These are phyloP conservation scores for Eulemur rufifrons DNA, from an alignment of 2,113 vertebrate genomes.

Conservation along the genomic window DNA sequence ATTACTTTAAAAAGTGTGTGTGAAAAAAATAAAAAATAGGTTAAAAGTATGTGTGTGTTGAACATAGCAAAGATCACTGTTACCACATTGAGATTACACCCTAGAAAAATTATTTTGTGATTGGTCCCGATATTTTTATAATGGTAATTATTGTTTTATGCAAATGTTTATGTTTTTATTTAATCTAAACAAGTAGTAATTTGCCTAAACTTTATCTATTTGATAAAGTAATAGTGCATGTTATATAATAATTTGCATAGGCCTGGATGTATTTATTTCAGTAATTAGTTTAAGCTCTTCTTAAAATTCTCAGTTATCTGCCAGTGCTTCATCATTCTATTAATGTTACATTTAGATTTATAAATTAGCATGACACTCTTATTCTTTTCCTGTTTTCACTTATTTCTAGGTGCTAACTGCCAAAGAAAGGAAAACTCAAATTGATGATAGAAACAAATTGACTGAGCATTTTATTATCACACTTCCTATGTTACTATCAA, in stretches of 20 bases:
- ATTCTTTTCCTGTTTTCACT: constrained; percentile 47
- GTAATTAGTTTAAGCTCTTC: background rate
- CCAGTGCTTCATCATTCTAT: constrained; percentile 9
- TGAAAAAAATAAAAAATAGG: background rate
- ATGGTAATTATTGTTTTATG: background rate
- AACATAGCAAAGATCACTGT: background rate
- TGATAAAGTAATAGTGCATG: background rate
- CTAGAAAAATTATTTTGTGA: background rate
- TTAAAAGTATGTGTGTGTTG: background rate
- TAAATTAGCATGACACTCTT: constrained; percentile 51
- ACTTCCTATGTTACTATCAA: constrained; percentile 97
- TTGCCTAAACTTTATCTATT: background rate
- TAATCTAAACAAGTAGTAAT: background rate
- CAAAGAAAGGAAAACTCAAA: constrained; percentile 99
- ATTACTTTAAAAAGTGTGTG: background rate
- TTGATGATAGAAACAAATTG: constrained; percentile 98
- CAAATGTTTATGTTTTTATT: background rate
- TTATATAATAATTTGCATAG: background rate
- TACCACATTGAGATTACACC: background rate
- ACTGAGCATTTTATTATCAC: constrained; percentile 99
- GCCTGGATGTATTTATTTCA: background rate
- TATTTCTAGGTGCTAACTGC: constrained; percentile 94
- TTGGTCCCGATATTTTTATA: constrained; percentile 28
- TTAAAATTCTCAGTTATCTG: constrained; percentile 20
- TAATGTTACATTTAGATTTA: constrained; percentile 45